A percentile compares a stretch with the other conserved stretches of the same genome.
Evolutionary conservation across 2,797 vertebrate species (phyloP).

Genomic region (Rhinophrynus dorsalis): DNA sequence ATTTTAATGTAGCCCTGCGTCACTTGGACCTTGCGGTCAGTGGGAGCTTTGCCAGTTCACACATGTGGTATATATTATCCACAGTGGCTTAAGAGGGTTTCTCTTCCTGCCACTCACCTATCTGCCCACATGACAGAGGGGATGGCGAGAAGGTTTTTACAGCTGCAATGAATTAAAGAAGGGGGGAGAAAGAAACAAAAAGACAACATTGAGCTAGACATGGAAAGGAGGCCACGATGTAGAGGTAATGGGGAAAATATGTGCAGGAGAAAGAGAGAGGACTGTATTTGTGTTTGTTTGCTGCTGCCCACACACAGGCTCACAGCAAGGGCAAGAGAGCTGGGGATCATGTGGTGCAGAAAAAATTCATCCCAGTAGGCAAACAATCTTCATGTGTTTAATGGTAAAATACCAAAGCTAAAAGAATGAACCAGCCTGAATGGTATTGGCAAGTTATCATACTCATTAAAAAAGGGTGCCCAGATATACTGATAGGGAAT

Average conservation of each 20-base stretch:
- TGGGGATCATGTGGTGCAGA: slow-evolving; percentile 52
- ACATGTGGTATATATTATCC: slow-evolving; percentile 80
- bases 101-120: slow-evolving; percentile 75
- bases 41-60: slow-evolving; percentile 55
- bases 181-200: slow-evolving; percentile 69
- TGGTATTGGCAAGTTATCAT: background rate
- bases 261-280: slow-evolving; percentile 53
- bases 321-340: slow-evolving; percentile 49
- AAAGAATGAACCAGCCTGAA: background rate
- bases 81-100: slow-evolving; percentile 66
- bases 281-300: slow-evolving; percentile 53
- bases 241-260: slow-evolving; percentile 74
- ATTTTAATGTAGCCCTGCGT: background rate
- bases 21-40: slow-evolving; percentile 26
- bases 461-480: background rate
- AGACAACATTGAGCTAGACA: slow-evolving; percentile 74
- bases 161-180: slow-evolving; percentile 82
- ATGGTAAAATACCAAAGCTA: background rate
- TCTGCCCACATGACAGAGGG: slow-evolving; percentile 71
- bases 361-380: slow-evolving; percentile 52
- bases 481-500: too few relatives aligned
- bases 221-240: slow-evolving; percentile 70
- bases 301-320: slow-evolving; percentile 57
- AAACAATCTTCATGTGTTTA: slow-evolving; percentile 9
- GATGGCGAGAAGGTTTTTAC: slow-evolving; percentile 79